Conservation (phyloP, 35 echinoderm and acorn worm genomes). For the Holothuria glaberrima region DNA sequence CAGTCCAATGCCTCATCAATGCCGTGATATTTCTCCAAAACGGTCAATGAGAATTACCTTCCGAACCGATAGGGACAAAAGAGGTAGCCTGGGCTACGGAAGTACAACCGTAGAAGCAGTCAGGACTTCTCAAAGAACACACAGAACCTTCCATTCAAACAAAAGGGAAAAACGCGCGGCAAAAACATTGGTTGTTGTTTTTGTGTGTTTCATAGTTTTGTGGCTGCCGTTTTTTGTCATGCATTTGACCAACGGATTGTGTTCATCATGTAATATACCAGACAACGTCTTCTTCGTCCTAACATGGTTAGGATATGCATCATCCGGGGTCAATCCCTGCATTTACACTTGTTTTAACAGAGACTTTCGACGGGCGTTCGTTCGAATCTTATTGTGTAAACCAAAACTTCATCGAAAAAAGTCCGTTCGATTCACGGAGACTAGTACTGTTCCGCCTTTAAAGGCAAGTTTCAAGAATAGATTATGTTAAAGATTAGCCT, state of each 20-base stretch:
- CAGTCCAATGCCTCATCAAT: neutral
- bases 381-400: constrained; percentile 79
- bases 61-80: constrained; percentile 46
- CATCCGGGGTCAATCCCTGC: constrained; percentile 93
- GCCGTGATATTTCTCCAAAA: constrained; percentile 14
- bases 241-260: constrained; percentile 87
- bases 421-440: constrained; percentile 49
- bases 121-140: constrained; percentile 20
- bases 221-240: constrained; percentile 99
- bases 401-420: constrained; percentile 8
- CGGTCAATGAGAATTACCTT: constrained; percentile 82
- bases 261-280: constrained; percentile 75
- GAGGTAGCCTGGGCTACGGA: constrained; percentile 65
- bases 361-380: constrained; percentile 88
- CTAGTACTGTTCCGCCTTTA: constrained; percentile 27
- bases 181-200: constrained; percentile 95
- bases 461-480: constrained; percentile 32
- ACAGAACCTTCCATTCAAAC: constrained; percentile 72
- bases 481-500: neutral
- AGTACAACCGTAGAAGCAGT: constrained; percentile 79
- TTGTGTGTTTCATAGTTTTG: constrained; percentile 92
- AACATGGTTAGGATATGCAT: constrained; percentile 98
- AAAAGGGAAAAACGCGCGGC: constrained; percentile 92
- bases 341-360: constrained; percentile 98
- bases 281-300: constrained; percentile 85